Conservation (phyloP, 1,140 invertebrate species). For the Drosophila asahinai region DNA sequence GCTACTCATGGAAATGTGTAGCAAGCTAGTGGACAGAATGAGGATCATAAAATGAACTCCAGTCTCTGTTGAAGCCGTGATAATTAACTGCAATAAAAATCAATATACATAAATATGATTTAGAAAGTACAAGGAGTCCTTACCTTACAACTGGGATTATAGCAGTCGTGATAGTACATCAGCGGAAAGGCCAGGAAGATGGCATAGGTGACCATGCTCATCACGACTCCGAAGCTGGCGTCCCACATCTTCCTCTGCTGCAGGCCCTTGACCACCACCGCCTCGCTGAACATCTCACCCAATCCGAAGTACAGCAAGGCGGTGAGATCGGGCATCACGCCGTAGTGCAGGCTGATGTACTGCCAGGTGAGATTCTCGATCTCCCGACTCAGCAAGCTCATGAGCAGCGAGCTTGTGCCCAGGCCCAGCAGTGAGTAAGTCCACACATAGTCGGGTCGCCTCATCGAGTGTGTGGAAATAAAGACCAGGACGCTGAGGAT, state of each 20-base stretch:
- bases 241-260: background rate
- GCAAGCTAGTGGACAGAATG: constrained; percentile 6
- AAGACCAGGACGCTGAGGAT: background rate
- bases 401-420: constrained; percentile 11
- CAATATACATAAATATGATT: background rate
- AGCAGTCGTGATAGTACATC: constrained; percentile 30
- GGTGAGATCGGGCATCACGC: constrained; percentile 11
- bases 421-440: constrained; percentile 17
- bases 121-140: background rate
- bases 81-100: constrained; percentile 18
- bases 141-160: constrained; percentile 16
- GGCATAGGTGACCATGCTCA: constrained; percentile 30
- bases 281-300: constrained; percentile 8
- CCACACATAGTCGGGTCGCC: constrained; percentile 11
- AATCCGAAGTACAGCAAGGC: constrained; percentile 24
- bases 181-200: constrained; percentile 32
- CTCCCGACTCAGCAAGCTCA: constrained; percentile 8
- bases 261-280: constrained; percentile 19
- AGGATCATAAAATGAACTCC: constrained; percentile 9
- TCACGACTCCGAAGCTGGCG: constrained; percentile 38
- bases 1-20: constrained; percentile 56
- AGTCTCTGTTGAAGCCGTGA: constrained; percentile 22
- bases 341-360: constrained; percentile 29
- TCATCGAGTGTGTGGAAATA: constrained; percentile 32
- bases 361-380: constrained; percentile 54